A percentile compares a stretch with the other conserved stretches of the same genome.
phyloP scores from a whole-genome alignment of 2,888 invertebrate genomes.

The Tineola bisselliella region DNA sequence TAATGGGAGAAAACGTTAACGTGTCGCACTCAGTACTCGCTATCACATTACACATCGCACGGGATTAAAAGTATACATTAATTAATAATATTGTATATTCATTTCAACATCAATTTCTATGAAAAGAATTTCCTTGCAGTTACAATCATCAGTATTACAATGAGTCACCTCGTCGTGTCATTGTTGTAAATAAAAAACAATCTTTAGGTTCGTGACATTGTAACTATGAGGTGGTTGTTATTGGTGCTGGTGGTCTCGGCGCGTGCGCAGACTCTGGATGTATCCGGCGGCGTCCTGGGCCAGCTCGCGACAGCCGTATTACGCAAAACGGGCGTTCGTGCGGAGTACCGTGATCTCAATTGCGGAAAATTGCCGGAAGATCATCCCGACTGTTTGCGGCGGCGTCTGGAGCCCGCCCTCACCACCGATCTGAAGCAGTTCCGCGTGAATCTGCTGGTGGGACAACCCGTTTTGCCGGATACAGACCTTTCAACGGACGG shows the following conservation, averaged over 20 bases:
- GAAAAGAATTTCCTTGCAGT: no score
- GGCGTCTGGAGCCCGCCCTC: background rate
- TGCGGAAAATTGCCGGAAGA: background rate
- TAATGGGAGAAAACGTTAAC: background rate
- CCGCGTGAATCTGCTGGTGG: background rate
- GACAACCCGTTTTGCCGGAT: background rate
- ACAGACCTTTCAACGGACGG: constrained; percentile 19
- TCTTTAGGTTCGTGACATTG: background rate
- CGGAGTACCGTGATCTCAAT: no score
- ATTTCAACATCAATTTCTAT: no score
- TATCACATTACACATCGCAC: no score
- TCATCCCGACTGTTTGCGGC: background rate
- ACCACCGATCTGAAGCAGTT: no score
- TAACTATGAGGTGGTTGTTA: background rate
- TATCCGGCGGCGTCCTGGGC: background rate
- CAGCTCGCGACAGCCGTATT: background rate
- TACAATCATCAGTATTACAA: no score
- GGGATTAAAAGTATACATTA: no score
- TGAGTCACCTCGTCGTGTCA: no score
- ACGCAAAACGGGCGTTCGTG: background rate
- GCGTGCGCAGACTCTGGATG: background rate
- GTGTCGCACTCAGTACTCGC: background rate
- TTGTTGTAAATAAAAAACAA: no score
- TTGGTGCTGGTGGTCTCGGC: background rate
- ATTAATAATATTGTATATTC: no score